Conservation (phyloP, 2,888 invertebrate species). For the Epinotia ramella region DNA sequence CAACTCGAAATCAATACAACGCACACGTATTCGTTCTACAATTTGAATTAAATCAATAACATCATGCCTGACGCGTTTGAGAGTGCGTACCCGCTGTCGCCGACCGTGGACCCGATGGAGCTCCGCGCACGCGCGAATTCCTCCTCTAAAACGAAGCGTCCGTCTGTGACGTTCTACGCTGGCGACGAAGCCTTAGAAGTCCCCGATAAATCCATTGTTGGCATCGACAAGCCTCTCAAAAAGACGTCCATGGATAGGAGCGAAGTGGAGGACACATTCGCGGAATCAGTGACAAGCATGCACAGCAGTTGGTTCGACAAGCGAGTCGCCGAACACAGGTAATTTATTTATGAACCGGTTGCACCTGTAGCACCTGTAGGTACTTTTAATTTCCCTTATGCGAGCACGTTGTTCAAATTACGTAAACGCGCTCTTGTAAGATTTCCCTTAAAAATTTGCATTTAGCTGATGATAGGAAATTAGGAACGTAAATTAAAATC, state of each 20-base stretch:
- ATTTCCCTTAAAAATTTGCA: neutral
- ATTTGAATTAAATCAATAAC: constrained; percentile 42
- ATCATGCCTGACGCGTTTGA: constrained; percentile 87
- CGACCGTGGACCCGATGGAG: constrained; percentile 78
- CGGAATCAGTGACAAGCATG: constrained; percentile 79
- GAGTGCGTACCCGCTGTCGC: constrained; percentile 82
- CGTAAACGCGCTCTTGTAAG: neutral
- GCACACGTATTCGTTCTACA: constrained; percentile 45
- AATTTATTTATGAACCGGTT: constrained; percentile 21
- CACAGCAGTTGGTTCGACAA: constrained; percentile 84
- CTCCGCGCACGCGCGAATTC: constrained; percentile 86
- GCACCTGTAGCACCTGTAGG: neutral
- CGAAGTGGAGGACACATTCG: constrained; percentile 84
- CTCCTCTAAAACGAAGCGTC: constrained; percentile 71
- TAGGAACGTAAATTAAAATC: no score
- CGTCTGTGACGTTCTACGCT: constrained; percentile 71
- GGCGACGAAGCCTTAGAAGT: constrained; percentile 78
- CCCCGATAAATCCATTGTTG: constrained; percentile 77
- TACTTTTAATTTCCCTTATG: constrained; percentile 5
- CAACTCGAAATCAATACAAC: constrained; percentile 51
- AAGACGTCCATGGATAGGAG: constrained; percentile 67
- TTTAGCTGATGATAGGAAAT: neutral
- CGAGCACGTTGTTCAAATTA: constrained; percentile 5
- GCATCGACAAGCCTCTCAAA: constrained; percentile 70
- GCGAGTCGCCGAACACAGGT: constrained; percentile 86